Base-by-base conservation (phyloP, 2,113 vertebrate species). In the Sarotherodon lohbergeri region DNA sequence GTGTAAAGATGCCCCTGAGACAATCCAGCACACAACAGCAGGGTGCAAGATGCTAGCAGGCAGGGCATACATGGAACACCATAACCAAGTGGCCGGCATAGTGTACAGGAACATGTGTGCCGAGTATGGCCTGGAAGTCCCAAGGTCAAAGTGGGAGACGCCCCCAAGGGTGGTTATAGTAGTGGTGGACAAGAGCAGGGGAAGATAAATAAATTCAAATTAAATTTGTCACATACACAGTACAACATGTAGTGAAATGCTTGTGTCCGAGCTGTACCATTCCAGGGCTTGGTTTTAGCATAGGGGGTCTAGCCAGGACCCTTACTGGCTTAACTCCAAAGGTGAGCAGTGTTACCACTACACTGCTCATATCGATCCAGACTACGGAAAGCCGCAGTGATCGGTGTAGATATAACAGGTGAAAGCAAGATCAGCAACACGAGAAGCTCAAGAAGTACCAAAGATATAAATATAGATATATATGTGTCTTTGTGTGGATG, bases 61-160 rank as follows among this genome's bases (percentile, higher is more conserved):
- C 52, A 0, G 3, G 5, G 6, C 43, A 27, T 3, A 24, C 54
- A 7, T 56, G 54, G 54, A 24, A 56, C 22, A 6, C 54, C 54
- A 7, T 57, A 27, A 4, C 55, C 24, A 57, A 57, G 32, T 32
- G 32, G 32, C 32, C 32, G 32, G 32, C 32, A 32, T 32, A 32
- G 32, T 32, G 5, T 32, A 32, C 32, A 32, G 32, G 5, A 32
- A 32, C 32, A 32, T 32, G 5, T 32, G 32, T 32, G 32, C 5
- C 5, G 6, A 57, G 12, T 14, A 0, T 27, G 1, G 1, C 24
- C 55, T 29, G 56, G 55, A 29, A 14, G 55, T 0, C 9, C 19
- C 0, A 1, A 54, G 5, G 52, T 57, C 56, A 29, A 16, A 29
- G 16, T 29, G 56, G 56, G 56, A 57, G 1, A 59, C 1, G 56